Conservation (phyloP, 2,113 vertebrate species). For the Labeo rohita region DNA sequence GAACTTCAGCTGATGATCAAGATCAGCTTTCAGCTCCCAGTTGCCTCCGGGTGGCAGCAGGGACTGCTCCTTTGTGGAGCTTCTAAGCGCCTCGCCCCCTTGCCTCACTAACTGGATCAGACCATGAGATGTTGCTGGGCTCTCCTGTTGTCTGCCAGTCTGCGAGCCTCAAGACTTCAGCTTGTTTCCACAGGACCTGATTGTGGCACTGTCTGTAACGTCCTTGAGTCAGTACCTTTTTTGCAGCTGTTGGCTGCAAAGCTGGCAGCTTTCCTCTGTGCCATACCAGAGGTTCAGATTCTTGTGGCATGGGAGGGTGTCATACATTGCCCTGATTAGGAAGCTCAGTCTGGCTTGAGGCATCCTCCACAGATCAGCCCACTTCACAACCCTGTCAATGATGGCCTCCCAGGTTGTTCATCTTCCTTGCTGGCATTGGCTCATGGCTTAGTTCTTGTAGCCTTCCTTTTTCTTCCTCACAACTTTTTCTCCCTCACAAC, state of each 20-base stretch:
- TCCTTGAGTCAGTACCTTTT: slow-evolving; percentile 8
- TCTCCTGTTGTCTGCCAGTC: neutral
- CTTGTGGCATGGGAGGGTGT: slow-evolving; percentile 8
- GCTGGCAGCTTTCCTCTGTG: slow-evolving; percentile 11
- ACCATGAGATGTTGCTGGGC: neutral
- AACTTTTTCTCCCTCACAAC: neutral
- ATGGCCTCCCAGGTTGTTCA: slow-evolving; percentile 10
- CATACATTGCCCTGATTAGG: slow-evolving; percentile 30
- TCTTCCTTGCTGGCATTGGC: no score
- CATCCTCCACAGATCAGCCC: slow-evolving; percentile 14
- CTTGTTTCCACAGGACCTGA: slow-evolving; percentile 12
- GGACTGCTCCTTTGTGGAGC: no score
- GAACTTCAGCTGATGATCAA: no score
- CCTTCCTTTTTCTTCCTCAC: no score
- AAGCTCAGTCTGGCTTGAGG: neutral
- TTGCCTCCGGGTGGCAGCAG: no score
- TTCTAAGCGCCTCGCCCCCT: neutral
- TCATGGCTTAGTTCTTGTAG: neutral
- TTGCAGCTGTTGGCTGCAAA: neutral
- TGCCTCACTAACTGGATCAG: neutral
- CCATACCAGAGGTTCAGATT: slow-evolving; percentile 26
- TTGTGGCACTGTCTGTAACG: neutral
- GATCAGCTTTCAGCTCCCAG: no score
- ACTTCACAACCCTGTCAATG: neutral
- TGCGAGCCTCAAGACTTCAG: neutral